phyloP scores from a whole-genome alignment of 2,888 invertebrate genomes.

The Morinoia aosen region DNA sequence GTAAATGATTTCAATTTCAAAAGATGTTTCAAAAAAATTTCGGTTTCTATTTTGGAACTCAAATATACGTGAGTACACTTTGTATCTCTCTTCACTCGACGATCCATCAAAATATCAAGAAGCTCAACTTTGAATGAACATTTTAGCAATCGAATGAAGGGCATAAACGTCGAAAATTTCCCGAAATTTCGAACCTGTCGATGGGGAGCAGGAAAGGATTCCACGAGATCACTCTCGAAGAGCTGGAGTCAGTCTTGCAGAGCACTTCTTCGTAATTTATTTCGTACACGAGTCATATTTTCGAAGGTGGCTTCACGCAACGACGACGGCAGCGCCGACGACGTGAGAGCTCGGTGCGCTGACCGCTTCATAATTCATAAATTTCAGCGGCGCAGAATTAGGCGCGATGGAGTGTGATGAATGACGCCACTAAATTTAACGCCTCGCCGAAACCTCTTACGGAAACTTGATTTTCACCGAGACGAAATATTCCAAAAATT shows the following conservation, averaged over 20 bases:
- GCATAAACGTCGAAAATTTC: not conserved
- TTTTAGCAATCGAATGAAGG: not conserved
- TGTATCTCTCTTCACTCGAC: not conserved
- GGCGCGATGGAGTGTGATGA: constrained; percentile 52
- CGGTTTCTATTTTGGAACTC: no score
- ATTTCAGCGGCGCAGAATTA: constrained; percentile 42
- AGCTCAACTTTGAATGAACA: not conserved
- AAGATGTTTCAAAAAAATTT: no score
- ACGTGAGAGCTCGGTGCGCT: not conserved
- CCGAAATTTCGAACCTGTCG: not conserved
- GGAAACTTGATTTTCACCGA: constrained; percentile 14
- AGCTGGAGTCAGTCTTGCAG: not conserved
- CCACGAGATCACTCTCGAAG: not conserved
- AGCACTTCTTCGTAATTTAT: not conserved
- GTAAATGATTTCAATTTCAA: no score
- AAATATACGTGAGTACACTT: not conserved
- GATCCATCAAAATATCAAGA: not conserved
- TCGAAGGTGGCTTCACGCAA: constrained; percentile 6
- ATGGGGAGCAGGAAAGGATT: not conserved
- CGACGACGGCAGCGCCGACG: not conserved
- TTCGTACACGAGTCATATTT: not conserved
- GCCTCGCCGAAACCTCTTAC: constrained; percentile 33
- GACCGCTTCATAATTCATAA: constrained; percentile 48
- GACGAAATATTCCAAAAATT: not conserved
- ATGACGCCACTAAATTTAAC: constrained; percentile 50